Conservation (phyloP, 2,797 vertebrate genomes). For the Falco biarmicus region DNA sequence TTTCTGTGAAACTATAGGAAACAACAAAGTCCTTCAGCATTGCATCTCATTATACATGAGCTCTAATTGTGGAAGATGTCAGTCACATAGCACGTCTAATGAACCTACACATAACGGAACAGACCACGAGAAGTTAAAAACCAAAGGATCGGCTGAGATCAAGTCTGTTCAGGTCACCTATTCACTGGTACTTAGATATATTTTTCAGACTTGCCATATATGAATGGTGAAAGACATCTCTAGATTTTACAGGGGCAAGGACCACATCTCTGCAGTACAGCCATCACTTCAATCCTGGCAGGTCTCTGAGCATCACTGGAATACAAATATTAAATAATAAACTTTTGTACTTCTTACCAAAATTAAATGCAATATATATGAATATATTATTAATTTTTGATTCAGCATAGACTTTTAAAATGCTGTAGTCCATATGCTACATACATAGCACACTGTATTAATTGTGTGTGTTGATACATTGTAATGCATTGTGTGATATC, state of each 20-base stretch:
- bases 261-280: background rate
- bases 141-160: background rate
- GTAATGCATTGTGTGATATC: background rate
- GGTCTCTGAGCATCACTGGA: background rate
- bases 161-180: background rate
- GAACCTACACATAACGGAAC: background rate
- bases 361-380: background rate
- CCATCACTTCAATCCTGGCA: background rate
- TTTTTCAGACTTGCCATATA: background rate
- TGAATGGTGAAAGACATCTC: background rate
- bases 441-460: background rate
- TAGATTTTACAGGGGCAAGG: background rate
- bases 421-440: background rate
- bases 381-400: background rate
- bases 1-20: slow-evolving; percentile 24
- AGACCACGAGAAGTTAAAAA: background rate
- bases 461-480: accelerated
- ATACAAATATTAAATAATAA: background rate
- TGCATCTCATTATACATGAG: background rate
- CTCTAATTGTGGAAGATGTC: background rate
- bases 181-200: background rate
- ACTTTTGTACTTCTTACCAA: background rate
- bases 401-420: background rate
- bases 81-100: background rate
- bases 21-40: slow-evolving; percentile 42